Evolutionary conservation across 2,797 vertebrate species (phyloP), one percentile per base, ranked within the genome.

Genomic region (Geotrypetes seraphini): DNA sequence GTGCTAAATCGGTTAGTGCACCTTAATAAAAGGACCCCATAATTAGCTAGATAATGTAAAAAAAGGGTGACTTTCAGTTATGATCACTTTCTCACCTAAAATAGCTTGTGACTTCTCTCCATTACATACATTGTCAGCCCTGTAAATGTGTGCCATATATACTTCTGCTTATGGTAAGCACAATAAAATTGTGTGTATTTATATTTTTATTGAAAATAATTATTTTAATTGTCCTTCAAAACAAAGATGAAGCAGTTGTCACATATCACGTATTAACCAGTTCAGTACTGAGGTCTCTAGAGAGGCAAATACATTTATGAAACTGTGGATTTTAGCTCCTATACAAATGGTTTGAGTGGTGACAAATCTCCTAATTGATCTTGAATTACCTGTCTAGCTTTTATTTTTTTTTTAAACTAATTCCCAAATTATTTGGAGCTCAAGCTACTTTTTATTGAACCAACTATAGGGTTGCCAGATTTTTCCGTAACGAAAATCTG

Each of bases 321-420:
- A 33, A 15, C 4, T 15, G 3, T 2, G 3, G 7, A 22, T 10
- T n/a, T n/a, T n/a, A n/a, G n/a, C n/a, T n/a, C n/a, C n/a, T n/a
- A n/a, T n/a, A n/a, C n/a, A n/a, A n/a, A n/a, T n/a, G n/a, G n/a
- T 7, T 25, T 25, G 21, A 27, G n/a, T n/a, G 46, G 11, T 32
- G 16, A 1, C 23, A 39, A 3, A 10, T 10, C 2, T 39, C 36
- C 17, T 27, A 12, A 26, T n/a, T 35, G 11, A 7, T 10, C 13
- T 28, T 28, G 5, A 2, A 6, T 29, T 2, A 33, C 0, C 8
- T 25, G 1, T 11, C 7, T 1, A 25, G 16, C 25, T 3, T 1
- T n/a, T n/a, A n/a, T n/a, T n/a, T n/a, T n/a, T n/a, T 50, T 33
- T 42, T 37, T 5, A 22, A 33, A 3, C 10, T 42, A 8, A n/a